Evolutionary conservation across 2,797 vertebrate species (phyloP), one percentile per base, ranked within the genome.

Genomic region (Pseudomugil gertrudae): DNA sequence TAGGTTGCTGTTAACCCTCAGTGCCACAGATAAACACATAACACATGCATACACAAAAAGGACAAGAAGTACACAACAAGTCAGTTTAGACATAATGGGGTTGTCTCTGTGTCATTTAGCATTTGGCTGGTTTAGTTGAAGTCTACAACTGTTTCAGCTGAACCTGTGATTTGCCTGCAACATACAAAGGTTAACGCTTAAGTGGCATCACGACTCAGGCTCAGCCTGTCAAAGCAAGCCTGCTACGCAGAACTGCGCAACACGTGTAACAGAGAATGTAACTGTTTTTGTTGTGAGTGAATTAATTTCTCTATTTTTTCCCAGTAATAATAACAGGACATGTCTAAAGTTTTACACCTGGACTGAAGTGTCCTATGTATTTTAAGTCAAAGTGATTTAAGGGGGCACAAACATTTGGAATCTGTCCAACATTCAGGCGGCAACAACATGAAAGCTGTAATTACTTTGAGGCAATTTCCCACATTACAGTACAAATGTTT

Each of bases 101-200:
- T 53, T 63, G 64, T 45, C 57, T 35, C 58, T 53, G 23, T 45
- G 56, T 74, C 64, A 58, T 17, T 63, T 29, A 47, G 54, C 27
- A 19, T 54, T 65, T 56, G 2, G 27, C 66, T 52, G 26, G 26
- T 4, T 35, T 33, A 45, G 40, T 50, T 40, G 57, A 13, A 21
- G 33, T 51, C 35, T 29, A 24, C 24, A 77, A 57, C 1, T 0
- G 1, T 52, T 66, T 65, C 4, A 33, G 30, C 52, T 59, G 27
- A 61, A 58, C 17, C 21, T 52, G 9, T 56, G 60, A 21, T 57
- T 3, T 21, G 19, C 3, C 10, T 29, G 4, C 3, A 33, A 57
- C 15, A 61, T 38, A 50, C 21, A 36, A 40, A 51, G 59, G 29
- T 68, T 63, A 50, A 61, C 24, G 2, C 33, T 27, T 17, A 68